A percentile compares a stretch with the other conserved stretches of the same genome.
These are phyloP conservation scores for Conomelus anceps DNA, from an alignment of 2,888 invertebrate species.

Conservation along the genomic window DNA sequence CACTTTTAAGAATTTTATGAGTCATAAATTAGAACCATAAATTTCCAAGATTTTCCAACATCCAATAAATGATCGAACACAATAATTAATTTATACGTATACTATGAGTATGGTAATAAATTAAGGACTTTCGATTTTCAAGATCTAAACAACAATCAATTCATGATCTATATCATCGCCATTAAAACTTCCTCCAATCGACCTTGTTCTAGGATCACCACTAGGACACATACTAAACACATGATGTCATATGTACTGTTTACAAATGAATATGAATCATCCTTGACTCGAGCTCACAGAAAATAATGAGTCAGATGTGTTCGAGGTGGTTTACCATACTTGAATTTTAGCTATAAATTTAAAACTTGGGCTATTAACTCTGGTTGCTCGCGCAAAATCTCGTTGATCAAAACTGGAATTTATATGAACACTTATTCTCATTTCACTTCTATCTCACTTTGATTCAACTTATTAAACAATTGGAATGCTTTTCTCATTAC, in stretches of 20 bases:
- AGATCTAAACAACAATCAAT: background rate
- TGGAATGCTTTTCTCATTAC: background rate
- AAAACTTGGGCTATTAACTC: background rate
- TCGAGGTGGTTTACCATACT: background rate
- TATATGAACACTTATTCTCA: background rate
- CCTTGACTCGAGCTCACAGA: background rate
- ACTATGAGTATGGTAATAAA: background rate
- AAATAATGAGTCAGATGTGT: background rate
- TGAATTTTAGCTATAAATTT: background rate
- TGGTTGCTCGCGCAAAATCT: background rate
- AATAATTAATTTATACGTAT: background rate
- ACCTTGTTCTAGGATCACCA: background rate
- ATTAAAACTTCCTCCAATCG: background rate
- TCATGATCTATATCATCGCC: background rate
- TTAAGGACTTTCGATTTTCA: background rate
- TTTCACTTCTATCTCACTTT: background rate
- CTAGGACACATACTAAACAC: background rate
- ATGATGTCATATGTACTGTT: background rate
- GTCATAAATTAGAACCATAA: too few species aligned
- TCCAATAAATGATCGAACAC: background rate
- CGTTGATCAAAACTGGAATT: background rate
- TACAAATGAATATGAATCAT: background rate
- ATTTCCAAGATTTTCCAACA: too few species aligned
- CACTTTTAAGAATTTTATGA: too few species aligned
- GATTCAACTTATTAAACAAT: too few species aligned